Conservation (phyloP, 2,113 vertebrate genomes). For the Dinomys branickii region DNA sequence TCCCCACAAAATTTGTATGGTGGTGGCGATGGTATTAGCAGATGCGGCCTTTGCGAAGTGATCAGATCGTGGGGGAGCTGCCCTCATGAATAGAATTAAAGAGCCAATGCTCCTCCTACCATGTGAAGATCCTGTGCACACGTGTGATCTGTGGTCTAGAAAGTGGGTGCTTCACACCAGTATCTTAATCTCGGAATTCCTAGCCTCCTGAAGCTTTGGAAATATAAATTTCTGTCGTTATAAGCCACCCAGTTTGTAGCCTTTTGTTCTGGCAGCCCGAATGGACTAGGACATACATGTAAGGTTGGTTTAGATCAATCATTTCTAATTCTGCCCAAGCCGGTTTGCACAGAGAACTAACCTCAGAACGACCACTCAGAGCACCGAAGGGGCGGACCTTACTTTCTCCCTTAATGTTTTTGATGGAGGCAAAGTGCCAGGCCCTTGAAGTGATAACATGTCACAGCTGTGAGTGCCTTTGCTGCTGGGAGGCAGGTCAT, state of each 20-base stretch:
- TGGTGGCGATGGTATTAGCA: neutral
- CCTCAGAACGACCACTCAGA: neutral
- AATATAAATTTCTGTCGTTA: neutral
- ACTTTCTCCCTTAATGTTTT: slow-evolving; percentile 11
- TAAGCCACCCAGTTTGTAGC: neutral
- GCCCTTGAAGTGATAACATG: neutral
- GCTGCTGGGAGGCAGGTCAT: neutral
- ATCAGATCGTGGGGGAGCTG: neutral
- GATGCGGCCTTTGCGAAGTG: neutral
- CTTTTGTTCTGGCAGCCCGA: neutral
- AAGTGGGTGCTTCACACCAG: neutral
- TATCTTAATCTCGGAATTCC: neutral
- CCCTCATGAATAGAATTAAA: neutral
- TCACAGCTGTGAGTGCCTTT: slow-evolving; percentile 2
- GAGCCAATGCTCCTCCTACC: neutral
- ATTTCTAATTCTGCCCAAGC: neutral
- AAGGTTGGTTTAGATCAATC: neutral
- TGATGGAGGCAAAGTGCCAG: neutral
- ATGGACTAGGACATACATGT: neutral
- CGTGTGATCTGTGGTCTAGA: rapidly evolving
- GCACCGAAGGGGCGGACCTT: neutral
- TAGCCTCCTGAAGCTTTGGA: neutral
- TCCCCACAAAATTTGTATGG: neutral
- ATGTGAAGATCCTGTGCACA: neutral
- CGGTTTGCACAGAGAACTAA: neutral